Conservation (phyloP, 2,113 vertebrate species). For the Andinoacara biseriatus region DNA sequence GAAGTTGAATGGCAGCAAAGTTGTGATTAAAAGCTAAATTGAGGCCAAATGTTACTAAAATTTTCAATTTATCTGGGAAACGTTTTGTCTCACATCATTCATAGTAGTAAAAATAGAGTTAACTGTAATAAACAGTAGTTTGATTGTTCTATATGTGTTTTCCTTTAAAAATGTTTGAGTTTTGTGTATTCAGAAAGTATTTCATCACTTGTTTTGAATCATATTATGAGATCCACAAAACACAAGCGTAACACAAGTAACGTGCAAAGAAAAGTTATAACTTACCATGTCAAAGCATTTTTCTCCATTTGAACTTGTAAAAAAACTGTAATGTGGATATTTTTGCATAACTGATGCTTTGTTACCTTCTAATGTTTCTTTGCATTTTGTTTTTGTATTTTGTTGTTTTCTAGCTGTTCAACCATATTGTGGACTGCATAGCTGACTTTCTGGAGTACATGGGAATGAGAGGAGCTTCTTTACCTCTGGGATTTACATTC, state of each 20-base stretch:
- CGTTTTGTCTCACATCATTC: too few species aligned
- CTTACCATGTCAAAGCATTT: not conserved
- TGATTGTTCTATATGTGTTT: not conserved
- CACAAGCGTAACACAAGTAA: too few species aligned
- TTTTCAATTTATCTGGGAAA: too few species aligned
- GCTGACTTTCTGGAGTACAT: constrained; percentile 94
- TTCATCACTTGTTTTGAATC: too few species aligned
- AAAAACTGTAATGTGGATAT: not conserved
- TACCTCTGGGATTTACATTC: constrained; percentile 96
- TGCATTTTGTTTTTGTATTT: not conserved
- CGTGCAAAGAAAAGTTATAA: not conserved
- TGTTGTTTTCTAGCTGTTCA: constrained; percentile 85
- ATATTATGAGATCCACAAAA: too few species aligned
- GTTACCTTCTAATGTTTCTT: not conserved
- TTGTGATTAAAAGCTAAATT: not conserved
- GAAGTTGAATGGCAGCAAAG: not conserved
- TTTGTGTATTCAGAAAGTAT: too few species aligned
- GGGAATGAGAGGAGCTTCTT: constrained; percentile 90
- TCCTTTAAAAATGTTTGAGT: too few species aligned
- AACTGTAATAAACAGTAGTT: too few species aligned
- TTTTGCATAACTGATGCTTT: not conserved
- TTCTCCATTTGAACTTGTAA: too few species aligned
- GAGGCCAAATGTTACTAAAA: not conserved
- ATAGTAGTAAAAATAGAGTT: too few species aligned
- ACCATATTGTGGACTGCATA: constrained; percentile 94